Evolutionary conservation across 2,113 vertebrate genomes (phyloP).

Genomic region (cattle (Bos taurus)): ARS-UCD2.0 NC_037357.1:13949001-13949500

Average conservation of each 20-base stretch:
- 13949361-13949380: background rate
- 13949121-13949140: background rate
- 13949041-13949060: background rate
- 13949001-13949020: background rate
- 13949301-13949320: background rate
- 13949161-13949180: background rate
- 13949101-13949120: background rate
- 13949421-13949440: background rate
- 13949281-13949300: background rate
- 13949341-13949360: background rate
- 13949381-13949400: background rate
- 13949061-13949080: background rate
- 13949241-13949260: background rate
- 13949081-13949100: background rate
- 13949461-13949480: background rate
- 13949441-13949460: background rate
- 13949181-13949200: background rate
- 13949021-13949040: background rate
- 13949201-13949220: background rate
- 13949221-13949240: background rate
- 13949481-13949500: background rate
- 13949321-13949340: background rate
- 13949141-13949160: background rate
- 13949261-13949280: constrained; percentile 29
- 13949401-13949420: background rate